Percentiles rank a stretch among this genome's conserved stretches.
phyloP scores from a whole-genome alignment of 2,113 vertebrate genomes.

The Hyaena hyaena region DNA sequence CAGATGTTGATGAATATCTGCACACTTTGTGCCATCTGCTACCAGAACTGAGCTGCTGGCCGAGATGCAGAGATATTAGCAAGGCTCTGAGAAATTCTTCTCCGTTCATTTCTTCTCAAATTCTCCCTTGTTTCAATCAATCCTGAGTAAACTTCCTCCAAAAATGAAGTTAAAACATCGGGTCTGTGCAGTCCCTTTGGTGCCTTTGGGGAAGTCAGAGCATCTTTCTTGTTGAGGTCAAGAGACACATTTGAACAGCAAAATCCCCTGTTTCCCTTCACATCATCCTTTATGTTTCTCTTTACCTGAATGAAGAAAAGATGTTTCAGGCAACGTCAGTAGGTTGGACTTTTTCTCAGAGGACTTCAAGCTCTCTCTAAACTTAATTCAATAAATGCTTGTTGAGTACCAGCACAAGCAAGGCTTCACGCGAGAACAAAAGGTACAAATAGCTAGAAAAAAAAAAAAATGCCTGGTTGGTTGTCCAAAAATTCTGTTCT shows the following conservation, averaged over 20 bases:
- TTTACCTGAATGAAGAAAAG: not conserved
- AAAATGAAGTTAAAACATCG: not conserved
- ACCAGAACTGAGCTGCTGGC: not conserved
- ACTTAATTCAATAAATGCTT: not conserved
- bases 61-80: accelerated
- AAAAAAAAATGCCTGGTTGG: not conserved
- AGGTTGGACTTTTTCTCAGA: not conserved
- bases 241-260: not conserved
- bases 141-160: not conserved
- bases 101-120: not conserved
- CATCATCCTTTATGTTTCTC: not conserved
- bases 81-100: not conserved
- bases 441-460: not conserved
- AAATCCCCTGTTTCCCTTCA: not conserved
- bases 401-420: not conserved
- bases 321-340: not conserved
- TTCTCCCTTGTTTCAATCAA: not conserved
- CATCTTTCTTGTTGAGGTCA: not conserved
- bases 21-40: not conserved
- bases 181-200: not conserved
- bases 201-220: not conserved
- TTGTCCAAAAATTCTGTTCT: not conserved
- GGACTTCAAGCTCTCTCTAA: not conserved
- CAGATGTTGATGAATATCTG: not conserved
- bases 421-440: not conserved